phyloP scores from a whole-genome alignment of 1,140 invertebrate species.

The Drosophila leontia region DNA sequence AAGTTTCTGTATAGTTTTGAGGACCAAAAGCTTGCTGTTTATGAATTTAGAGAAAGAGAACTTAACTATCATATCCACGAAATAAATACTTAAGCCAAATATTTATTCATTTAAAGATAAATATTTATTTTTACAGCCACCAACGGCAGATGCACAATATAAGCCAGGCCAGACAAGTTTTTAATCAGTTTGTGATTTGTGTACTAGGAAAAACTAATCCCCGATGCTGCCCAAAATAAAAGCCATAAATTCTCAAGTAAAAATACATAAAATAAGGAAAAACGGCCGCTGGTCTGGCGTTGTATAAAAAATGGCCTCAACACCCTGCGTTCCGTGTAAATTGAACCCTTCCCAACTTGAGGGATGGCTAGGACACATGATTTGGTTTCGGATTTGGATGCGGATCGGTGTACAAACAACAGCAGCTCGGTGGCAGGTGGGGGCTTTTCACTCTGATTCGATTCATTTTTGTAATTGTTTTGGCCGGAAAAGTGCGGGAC shows the following conservation, averaged over 20 bases:
- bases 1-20: not conserved
- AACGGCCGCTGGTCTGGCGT: conserved; percentile 11
- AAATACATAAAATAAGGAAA: conserved; percentile 32
- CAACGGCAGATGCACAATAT: conserved; percentile 7
- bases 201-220: conserved; percentile 67
- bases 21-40: not conserved
- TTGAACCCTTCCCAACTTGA: conserved; percentile 25
- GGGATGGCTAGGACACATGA: conserved; percentile 63
- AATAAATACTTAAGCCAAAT: not conserved
- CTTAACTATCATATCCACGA: too few species aligned
- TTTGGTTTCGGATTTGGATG: conserved; percentile 48
- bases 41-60: not conserved
- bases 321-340: not conserved
- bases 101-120: not conserved
- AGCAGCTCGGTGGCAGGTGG: conserved; percentile 30
- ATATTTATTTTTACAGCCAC: not conserved
- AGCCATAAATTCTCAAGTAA: conserved; percentile 60
- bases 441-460: conserved; percentile 29
- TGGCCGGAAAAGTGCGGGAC: conserved; percentile 41
- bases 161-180: conserved; percentile 32
- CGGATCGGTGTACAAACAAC: conserved; percentile 65
- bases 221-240: conserved; percentile 60
- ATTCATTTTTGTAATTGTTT: conserved; percentile 70
- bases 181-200: conserved; percentile 73
- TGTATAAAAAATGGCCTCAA: conserved; percentile 58